Evolutionary conservation across 1,140 invertebrate species (phyloP).

Genomic region (Drosophila eugracilis): DNA sequence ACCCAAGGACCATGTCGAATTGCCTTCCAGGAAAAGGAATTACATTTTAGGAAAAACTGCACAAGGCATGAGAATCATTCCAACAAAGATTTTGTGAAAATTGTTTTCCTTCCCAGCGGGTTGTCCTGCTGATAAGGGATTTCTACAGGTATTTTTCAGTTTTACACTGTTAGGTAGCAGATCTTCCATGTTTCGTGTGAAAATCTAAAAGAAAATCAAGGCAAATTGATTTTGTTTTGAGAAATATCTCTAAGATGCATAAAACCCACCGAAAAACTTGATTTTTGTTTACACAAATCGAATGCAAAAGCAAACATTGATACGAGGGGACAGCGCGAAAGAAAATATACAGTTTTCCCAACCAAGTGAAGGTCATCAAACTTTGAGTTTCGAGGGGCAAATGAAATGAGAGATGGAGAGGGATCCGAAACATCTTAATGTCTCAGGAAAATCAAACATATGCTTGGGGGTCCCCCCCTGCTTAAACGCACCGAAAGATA

Average conservation of each 20-base stretch:
- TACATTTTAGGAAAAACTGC: conserved; percentile 18
- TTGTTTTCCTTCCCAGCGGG: conserved; percentile 11
- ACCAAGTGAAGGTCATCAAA: conserved; percentile 69
- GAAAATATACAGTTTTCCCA: conserved; percentile 39
- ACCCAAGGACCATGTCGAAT: conserved; percentile 18
- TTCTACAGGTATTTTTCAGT: background rate
- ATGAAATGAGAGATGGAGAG: background rate
- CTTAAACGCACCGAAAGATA: conserved; percentile 25
- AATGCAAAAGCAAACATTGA: conserved; percentile 23
- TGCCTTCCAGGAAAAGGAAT: conserved; percentile 25
- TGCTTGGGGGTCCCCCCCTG: conserved; percentile 19
- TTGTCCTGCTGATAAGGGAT: conserved; percentile 30
- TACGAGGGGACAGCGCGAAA: conserved; percentile 12
- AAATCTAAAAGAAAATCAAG: conserved; percentile 4
- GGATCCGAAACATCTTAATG: conserved; percentile 27
- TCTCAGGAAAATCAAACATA: conserved; percentile 35
- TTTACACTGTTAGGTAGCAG: conserved; percentile 1
- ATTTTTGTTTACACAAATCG: conserved; percentile 56
- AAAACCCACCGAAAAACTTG: background rate
- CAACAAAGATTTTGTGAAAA: conserved; percentile 7
- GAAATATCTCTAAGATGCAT: conserved; percentile 5
- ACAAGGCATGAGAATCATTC: conserved; percentile 7
- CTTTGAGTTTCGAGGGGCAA: conserved; percentile 45
- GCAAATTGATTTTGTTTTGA: background rate
- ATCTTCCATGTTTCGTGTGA: background rate